Evolutionary conservation across 2,797 vertebrate genomes (phyloP), one percentile per base, ranked within the genome.

Genomic region (Gobionotothen gibberifrons): DNA sequence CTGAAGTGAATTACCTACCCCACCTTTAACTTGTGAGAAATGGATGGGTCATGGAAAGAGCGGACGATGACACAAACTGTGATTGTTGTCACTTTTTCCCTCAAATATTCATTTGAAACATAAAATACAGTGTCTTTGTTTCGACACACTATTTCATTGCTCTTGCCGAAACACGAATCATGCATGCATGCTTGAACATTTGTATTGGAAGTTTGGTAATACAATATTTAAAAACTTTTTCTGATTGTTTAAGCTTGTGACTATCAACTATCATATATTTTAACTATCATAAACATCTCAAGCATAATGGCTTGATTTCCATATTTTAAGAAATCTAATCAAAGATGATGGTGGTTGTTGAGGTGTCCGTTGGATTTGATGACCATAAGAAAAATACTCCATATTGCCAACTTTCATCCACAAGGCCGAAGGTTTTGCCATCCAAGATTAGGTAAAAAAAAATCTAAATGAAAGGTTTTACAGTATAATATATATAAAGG

Each of bases 1-100:
- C 22, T 22, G 22, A 22, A 22, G 22, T 22, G 22, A 22, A 22
- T 22, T 22, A 22, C 22, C 22, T 22, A 22, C 22, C 22, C 3
- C 22, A 22, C 22, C 22, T 22, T 22, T 22, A 26, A 26, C 26
- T 26, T 26, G 26, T 52, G 32, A 29, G 42, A 14, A 19, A 10
- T 22, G 43, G 17, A 76, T 57, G 40, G 32, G 49, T 36, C 26
- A 7, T 43, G 69, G 63, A 61, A 60, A 46, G 64, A 51, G 11
- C 11, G 17, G 17, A 14, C 59, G 36, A 56, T 36, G 22, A 21
- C 43, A 53, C 43, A 69, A 58, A 9, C 12, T 29, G 14, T 9
- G 12, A 9, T 12, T 40, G 56, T 22, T 36, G 42, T 36, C 32
- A 36, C 7, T 36, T 36, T 9, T 52, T 11, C 51, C 47, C 40